These are phyloP conservation scores for Drosophila lacicola DNA, from an alignment of 2,888 invertebrate genomes.

Conservation along the genomic window DNA sequence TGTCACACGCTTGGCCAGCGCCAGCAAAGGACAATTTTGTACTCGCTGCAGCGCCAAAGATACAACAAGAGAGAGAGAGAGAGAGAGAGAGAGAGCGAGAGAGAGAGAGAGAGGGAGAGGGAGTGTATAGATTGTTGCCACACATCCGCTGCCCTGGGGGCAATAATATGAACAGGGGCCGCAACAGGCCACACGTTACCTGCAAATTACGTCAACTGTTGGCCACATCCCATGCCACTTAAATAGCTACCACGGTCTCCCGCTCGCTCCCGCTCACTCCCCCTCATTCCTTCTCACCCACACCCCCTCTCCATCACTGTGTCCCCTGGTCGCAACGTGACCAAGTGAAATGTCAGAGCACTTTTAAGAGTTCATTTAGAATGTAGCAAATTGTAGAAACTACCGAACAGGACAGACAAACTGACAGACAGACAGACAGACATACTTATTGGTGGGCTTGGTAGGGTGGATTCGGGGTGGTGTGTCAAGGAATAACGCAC, in stretches of 20 bases:
- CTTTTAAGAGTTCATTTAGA: conserved; percentile 72
- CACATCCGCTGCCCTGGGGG: conserved; percentile 22
- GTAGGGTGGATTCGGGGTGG: too few relatives aligned
- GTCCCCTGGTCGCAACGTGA: conserved; percentile 41
- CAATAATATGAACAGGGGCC: conserved; percentile 12
- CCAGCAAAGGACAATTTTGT: conserved; percentile 11
- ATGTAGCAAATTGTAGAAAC: conserved; percentile 51
- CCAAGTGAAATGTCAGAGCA: conserved; percentile 69
- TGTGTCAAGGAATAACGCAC: background rate
- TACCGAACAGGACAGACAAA: conserved; percentile 23
- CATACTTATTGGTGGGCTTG: background rate
- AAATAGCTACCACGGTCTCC: background rate
- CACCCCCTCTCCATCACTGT: background rate
- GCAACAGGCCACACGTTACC: conserved; percentile 74
- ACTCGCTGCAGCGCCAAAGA: conserved; percentile 10
- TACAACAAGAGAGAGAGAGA: background rate
- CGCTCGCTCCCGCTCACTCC: background rate
- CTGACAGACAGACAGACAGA: conserved; percentile 13
- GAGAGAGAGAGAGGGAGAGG: background rate
- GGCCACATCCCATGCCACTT: conserved; percentile 15
- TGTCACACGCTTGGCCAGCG: conserved; percentile 32
- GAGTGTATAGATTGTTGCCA: conserved; percentile 23
- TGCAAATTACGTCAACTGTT: conserved; percentile 77
- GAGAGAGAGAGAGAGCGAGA: background rate
- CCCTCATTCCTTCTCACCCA: too few relatives aligned